Base-by-base conservation (phyloP, 2,113 vertebrate species). In the Ascaphus truei region DNA sequence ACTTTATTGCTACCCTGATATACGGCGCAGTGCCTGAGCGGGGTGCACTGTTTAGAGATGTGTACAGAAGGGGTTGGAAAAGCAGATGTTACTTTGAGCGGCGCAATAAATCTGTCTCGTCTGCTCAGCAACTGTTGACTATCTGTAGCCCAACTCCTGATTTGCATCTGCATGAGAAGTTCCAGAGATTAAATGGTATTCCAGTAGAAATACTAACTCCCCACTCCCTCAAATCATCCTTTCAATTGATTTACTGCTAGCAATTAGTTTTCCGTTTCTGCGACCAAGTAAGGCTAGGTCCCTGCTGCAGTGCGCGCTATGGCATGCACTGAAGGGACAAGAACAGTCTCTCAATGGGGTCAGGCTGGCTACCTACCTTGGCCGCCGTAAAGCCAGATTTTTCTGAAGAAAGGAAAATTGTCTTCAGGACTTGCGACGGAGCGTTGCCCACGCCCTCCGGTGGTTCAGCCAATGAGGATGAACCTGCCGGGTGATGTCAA, bases 261-360 rank as follows among this genome's bases (percentile, higher is more conserved):
- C 79, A 80, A 84, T 82, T 82, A 79, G 82, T 75, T 82, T 82
- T 82, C 80, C 78, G 77, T 84, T 82, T 78, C 79, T 75, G 75
- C 39, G 62, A 76, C 77, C 79, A 81, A 81, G 80, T 79, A 82
- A 77, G 82, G n/a, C n/a, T n/a, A n/a, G n/a, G n/a, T n/a, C n/a
- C n/a, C n/a, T n/a, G n/a, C n/a, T n/a, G n/a, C n/a, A n/a, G n/a
- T n/a, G n/a, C n/a, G n/a, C n/a, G n/a, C n/a, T n/a, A n/a, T n/a
- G n/a, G n/a, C n/a, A n/a, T n/a, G n/a, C n/a, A n/a, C n/a, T n/a
- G n/a, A n/a, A n/a, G n/a, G n/a, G n/a, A n/a, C n/a, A n/a, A n/a
- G n/a, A n/a, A n/a, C n/a, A n/a, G n/a, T n/a, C n/a, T n/a, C n/a
- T n/a, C n/a, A n/a, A n/a, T n/a, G n/a, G n/a, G n/a, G n/a, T n/a